Evolutionary conservation across 2,888 invertebrate genomes (phyloP).

Genomic region (Podotricha telesiphe): DNA sequence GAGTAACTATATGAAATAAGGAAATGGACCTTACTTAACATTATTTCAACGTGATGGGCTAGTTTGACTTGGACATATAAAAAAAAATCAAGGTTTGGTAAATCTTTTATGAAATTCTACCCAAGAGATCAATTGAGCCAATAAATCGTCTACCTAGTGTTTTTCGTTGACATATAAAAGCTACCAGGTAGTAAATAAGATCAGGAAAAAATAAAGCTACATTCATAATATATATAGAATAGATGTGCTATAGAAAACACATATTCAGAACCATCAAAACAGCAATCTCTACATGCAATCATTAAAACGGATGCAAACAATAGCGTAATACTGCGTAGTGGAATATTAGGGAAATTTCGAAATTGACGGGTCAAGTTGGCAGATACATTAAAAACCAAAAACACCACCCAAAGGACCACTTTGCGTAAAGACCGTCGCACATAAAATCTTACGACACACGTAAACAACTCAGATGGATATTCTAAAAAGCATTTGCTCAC

Average conservation of each 20-base stretch:
- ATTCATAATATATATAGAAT: background rate
- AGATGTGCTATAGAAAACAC: background rate
- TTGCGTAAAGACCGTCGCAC: constrained; percentile 76
- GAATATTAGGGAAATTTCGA: constrained; percentile 59
- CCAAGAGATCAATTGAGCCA: too few species aligned
- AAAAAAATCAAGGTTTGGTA: too few species aligned
- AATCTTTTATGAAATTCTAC: too few species aligned
- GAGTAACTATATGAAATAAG: too few species aligned
- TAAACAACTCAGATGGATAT: constrained; percentile 50
- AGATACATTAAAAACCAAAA: constrained; percentile 76
- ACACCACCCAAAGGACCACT: constrained; percentile 75
- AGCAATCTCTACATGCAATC: constrained; percentile 42
- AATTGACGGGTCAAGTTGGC: constrained; percentile 69
- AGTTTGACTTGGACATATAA: too few species aligned
- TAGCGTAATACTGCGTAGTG: constrained; percentile 51
- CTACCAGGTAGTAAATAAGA: too few species aligned
- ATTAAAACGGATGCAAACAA: constrained; percentile 53
- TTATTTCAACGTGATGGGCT: too few species aligned
- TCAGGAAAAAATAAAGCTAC: background rate
- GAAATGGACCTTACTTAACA: too few species aligned
- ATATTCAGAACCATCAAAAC: constrained; percentile 23
- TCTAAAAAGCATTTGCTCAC: background rate
- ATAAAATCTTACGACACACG: constrained; percentile 81
- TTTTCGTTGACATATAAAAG: too few species aligned
- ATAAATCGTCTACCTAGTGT: too few species aligned